Evolutionary conservation across 2,888 invertebrate genomes (phyloP), one percentile per base, ranked within the genome.

Genomic region (Drosophila borealis): DNA sequence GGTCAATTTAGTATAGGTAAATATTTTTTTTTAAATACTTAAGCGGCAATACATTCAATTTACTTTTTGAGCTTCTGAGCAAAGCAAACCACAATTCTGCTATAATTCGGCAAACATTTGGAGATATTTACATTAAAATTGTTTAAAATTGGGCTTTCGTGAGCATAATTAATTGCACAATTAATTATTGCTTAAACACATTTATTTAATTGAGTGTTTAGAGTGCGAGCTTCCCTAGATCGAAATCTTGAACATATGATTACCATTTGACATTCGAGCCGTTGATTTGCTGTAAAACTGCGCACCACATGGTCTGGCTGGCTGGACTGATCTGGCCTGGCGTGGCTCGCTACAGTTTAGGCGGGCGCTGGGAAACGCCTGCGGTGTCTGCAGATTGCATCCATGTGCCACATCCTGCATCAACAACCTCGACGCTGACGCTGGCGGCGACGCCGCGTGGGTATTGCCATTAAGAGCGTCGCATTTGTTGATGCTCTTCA

Each of bases 321-420:
- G 8, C 8, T 33, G 49, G 9, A 29, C 13, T 2, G 29, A 25
- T 25, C 29, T 33, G 49, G 8, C 36, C n/a, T 2, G 54, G 25
- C 37, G 39, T 34, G 53, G 19, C 54, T 50, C 71, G 82, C 45
- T 80, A 80, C 86, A 85, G 83, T 86, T 88, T 74, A 46, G 84
- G 76, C 75, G 42, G 59, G 66, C 72, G 72, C 78, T 87, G 81
- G 79, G 83, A 88, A 80, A 70, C 86, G 85, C 87, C 80, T 85
- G 81, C 69, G 73, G 63, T 67, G 70, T 36, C 78, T 81, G 90
- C 91, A 91, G 82, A 86, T 91, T 91, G 91, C 86, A 73, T 85
- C 90, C 91, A 91, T 90, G 88, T 91, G 91, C 90, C 89, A 87
- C 87, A 90, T 89, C 87, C 81, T 79, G 81, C 70, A 41, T 56